Conservation (phyloP, 2,888 invertebrate genomes). For the Leptopilina myrica region DNA sequence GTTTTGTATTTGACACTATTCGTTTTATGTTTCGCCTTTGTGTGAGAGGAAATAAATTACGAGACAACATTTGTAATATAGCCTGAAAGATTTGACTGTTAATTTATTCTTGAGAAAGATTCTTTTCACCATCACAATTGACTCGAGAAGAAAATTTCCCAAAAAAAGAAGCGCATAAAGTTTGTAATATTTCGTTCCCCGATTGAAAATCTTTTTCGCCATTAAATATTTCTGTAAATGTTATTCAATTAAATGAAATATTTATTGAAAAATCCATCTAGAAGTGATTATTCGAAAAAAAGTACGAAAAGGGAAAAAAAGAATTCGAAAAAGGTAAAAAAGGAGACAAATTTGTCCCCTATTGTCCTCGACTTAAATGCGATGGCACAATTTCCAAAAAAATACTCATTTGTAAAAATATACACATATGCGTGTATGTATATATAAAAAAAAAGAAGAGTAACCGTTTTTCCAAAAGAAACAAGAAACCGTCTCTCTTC, state of each 20-base stretch:
- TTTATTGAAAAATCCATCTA: too few species aligned
- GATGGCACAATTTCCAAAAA: background rate
- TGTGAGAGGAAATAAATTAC: background rate
- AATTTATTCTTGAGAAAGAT: conserved; percentile 16
- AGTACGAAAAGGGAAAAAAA: too few species aligned
- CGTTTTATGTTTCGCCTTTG: too few species aligned
- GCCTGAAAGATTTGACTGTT: conserved; percentile 32
- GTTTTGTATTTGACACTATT: background rate
- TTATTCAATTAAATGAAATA: background rate
- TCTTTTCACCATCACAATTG: background rate
- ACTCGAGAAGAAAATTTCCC: background rate
- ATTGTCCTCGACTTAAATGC: background rate
- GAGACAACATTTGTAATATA: conserved; percentile 31
- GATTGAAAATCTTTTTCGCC: background rate
- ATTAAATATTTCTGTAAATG: background rate
- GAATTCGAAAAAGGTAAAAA: background rate
- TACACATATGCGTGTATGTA: conserved; percentile 45
- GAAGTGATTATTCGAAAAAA: background rate
- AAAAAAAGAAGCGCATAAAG: background rate
- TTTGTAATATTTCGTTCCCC: background rate
- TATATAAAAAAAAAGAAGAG: conserved; percentile 21
- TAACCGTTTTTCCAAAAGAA: background rate
- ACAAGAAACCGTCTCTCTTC: background rate
- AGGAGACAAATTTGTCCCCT: conserved; percentile 1
- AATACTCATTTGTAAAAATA: conserved; percentile 42